Base-by-base conservation (phyloP, 1,140 invertebrate genomes). In the Solen grandis region DNA sequence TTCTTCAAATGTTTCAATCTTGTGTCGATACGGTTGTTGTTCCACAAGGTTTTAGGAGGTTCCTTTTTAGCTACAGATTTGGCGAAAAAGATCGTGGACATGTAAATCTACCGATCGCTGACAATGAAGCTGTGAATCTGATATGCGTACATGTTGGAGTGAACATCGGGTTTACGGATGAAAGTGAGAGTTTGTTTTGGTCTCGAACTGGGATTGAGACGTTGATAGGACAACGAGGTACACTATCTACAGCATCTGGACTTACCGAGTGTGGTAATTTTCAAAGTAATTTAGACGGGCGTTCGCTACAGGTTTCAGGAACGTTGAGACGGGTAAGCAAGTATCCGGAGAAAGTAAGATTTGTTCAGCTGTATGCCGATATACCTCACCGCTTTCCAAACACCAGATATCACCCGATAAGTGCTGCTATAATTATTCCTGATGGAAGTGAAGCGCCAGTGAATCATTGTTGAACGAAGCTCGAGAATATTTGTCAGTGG, bases 341-440 rank as follows among this genome's bases (percentile, higher is more conserved):
- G 2, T 63, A 16, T 63, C 60, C 60, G 29, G 1, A 63, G 4
- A 35, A 22, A 10, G n/a, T 63, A 22, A 31, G 33, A 35, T 63
- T 63, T 63, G 60, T 63, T 36, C 60, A 63, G 60, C 31, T 63
- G 10, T 63, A 63, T n/a, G n/a, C 3, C 22, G 60, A 63, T 22
- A 8, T 36, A 10, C 60, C 60, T 5, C 60, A 63, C 31, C 3
- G 60, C 2, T 36, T 22, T 29, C 60, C 60, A 3, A 63, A 36
- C 16, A 63, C 60, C 14, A 63, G 33, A 36, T 8, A n/a, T 35
- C 60, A 63, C 38, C 60, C 60, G 16, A 36, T 63, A 2, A 8
- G 10, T 36, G 60, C 60, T 19, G 35, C 60, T 10, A 36, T 63
- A 2, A 63, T 63, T 3, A 8, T 63, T 3, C 1, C 8, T 3